Evolutionary conservation across 1,140 invertebrate species (phyloP), one percentile per base, ranked within the genome.

Genomic region (Lordiphosa mommai): DNA sequence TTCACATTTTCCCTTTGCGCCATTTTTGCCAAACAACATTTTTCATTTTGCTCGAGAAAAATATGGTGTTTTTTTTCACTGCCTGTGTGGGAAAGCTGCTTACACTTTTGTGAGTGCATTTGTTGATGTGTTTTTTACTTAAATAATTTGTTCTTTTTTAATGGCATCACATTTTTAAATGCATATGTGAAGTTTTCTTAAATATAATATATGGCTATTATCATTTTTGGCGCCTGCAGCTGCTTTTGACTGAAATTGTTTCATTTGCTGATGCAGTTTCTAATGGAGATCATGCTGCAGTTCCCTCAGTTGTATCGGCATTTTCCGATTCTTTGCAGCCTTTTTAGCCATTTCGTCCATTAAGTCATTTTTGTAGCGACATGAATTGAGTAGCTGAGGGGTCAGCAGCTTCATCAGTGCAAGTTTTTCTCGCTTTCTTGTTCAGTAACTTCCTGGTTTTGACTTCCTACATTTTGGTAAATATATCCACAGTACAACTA

Each of bases 1-100:
- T 84, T 84, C 79, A 72, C 72, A 82, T 82, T 82, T 82, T 82
- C 67, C 58, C 77, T 82, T 59, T 61, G 41, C 34, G 57, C 53
- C 58, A 13, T 46, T 20, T 14, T 29, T 44, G 55, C 16, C 9
- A 1, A 50, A 6, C 60, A 68, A 40, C 40, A 64, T 76, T 84
- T 82, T 64, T 77, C 63, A 64, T 61, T 72, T 61, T 50, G 33
- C 36, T 37, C 34, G 53, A 52, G 43, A 43, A 43, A 68, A 69
- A 36, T 61, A 53, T 60, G 36, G 52, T 50, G 14, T 30, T 41
- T 58, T 4, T 38, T 10, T 33, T 9, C 10, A 10, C 32, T 10
- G 32, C 10, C 13, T 50, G 12, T 40, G 10, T 17, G 14, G 2
- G 8, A 32, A 32, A 32, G 27, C 44, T 17, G 30, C 44, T 47